These are phyloP conservation scores for Anthonomus grandis DNA, from an alignment of 1,140 invertebrate species.

Conservation along the genomic window DNA sequence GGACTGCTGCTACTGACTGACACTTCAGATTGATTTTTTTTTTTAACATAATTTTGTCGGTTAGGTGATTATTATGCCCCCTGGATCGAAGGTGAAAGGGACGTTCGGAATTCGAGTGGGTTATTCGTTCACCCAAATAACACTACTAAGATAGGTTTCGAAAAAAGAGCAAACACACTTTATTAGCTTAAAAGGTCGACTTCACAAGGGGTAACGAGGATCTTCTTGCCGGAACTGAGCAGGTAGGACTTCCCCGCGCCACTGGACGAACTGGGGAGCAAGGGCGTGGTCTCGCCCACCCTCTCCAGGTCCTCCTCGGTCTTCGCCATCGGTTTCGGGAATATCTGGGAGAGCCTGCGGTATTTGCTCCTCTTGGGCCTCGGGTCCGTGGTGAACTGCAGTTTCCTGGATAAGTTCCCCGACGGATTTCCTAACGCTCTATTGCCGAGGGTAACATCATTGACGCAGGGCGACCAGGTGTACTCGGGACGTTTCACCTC, in stretches of 20 bases:
- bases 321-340: conserved; percentile 11
- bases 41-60: too few relatives aligned
- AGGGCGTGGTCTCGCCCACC: conserved; percentile 10
- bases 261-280: not conserved
- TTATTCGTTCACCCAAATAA: too few relatives aligned
- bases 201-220: conserved; percentile 32
- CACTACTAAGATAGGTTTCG: too few relatives aligned
- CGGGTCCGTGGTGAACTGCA: not conserved
- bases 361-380: not conserved
- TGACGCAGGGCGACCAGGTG: conserved; percentile 32
- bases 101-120: too few relatives aligned
- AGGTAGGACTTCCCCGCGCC: not conserved
- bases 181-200: too few relatives aligned
- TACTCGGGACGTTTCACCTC: conserved; percentile 20
- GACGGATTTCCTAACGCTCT: not conserved
- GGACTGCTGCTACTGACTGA: too few relatives aligned
- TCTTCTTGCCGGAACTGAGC: conserved; percentile 22
- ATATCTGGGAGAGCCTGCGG: conserved; percentile 27
- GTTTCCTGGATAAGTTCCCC: not conserved
- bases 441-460: conserved; percentile 4
- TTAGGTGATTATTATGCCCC: too few relatives aligned
- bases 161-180: not conserved
- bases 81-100: too few relatives aligned
- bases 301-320: conserved; percentile 9
- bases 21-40: too few relatives aligned